Percentiles rank a stretch among this genome's conserved stretches.
Conservation (phyloP, 2,888 invertebrate species). For the Caenorhabditis wallacei region DNA sequence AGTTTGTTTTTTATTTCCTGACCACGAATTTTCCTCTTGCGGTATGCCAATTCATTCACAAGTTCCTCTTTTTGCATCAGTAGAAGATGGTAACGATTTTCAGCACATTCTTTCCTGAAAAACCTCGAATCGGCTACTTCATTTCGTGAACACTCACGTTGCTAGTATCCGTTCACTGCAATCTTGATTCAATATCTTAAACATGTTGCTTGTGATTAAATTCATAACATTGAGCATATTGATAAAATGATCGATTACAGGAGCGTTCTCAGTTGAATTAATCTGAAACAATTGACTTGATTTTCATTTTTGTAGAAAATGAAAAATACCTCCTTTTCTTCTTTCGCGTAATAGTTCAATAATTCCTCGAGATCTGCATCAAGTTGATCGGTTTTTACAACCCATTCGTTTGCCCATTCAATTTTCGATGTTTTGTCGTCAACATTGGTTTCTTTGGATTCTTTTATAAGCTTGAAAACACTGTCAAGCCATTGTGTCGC, state of each 20-base stretch:
- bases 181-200: slow-evolving; percentile 2
- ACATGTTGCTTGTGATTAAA: slow-evolving; percentile 12
- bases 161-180: neutral
- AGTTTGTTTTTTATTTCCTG: neutral
- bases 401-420: neutral
- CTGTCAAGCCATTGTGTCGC: neutral
- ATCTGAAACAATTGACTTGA: neutral
- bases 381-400: neutral
- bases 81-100: neutral
- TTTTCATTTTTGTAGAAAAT: too few relatives aligned
- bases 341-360: neutral
- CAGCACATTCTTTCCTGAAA: neutral
- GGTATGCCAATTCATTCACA: neutral
- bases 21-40: too few relatives aligned
- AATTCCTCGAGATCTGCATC: neutral
- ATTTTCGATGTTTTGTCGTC: neutral
- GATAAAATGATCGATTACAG: neutral
- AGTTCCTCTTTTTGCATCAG: neutral
- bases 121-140: neutral
- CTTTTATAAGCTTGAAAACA: neutral
- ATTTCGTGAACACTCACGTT: neutral
- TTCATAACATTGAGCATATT: slow-evolving; percentile 1
- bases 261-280: neutral
- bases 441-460: neutral
- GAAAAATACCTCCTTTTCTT: slow-evolving; percentile 1